Base-by-base conservation (phyloP, 1,140 invertebrate genomes). In the Eurosta solidaginis region DNA sequence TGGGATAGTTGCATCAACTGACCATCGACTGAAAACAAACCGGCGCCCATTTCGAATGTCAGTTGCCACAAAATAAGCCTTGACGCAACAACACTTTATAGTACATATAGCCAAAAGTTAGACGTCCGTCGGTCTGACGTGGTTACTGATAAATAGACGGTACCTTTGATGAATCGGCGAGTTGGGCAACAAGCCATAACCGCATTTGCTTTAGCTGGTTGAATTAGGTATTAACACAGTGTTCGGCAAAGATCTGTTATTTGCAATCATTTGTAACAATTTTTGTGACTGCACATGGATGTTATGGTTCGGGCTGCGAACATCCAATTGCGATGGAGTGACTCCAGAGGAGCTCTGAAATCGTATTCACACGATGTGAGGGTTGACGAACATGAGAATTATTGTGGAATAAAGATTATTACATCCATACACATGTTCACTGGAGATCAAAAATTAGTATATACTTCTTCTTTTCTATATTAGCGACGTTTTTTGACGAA, bases 211-310 rank as follows among this genome's bases (percentile, higher is more conserved):
- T 33, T 36, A 29, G 14, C 12, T 12, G 17, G 59, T 17, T 33
- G 54, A 25, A 14, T 33, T 36, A 36, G 54, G 27, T 42, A n/a
- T 17, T 33, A 40, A 17, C 17, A n/a, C 33, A n/a, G 33, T 33
- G 6, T 68, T 68, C 68, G 77, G 68, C 73, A 29, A 84, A 85
- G 82, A 87, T 84, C 83, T 87, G 82, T 87, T 87, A 87, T 87
- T 87, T 87, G 85, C 83, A 82, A 87, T 87, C 85, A 87, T 87
- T 87, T 87, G 86, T 87, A 87, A 87, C 83, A 86, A 86, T 87
- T 86, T 86, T 84, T 80, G 80, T 84, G 82, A 82, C 33, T 68
- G n/a, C 59, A 68, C 59, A 40, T 68, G 59, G 40, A 68, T 29
- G 59, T 68, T 68, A 33, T 1, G 79, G 40, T 10, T 40, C 44